A percentile compares a stretch with the other conserved stretches of the same genome.
Conservation (phyloP, 2,113 vertebrate species). For the Plecturocebus donacophilus region DNA sequence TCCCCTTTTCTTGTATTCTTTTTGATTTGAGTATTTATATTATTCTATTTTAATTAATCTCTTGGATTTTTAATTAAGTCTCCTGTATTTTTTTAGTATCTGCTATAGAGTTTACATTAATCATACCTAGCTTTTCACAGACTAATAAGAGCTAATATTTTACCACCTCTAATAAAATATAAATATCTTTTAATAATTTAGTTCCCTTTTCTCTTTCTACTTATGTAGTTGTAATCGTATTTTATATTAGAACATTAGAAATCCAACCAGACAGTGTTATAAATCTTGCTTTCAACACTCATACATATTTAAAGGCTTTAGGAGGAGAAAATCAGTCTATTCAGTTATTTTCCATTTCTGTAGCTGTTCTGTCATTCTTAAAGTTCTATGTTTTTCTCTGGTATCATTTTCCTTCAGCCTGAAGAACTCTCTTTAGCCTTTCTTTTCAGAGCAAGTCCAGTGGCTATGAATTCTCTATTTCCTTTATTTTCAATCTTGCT, state of each 20-base stretch:
- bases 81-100: not conserved
- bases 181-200: not conserved
- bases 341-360: not conserved
- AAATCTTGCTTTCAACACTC: not conserved
- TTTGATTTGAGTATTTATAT: not conserved
- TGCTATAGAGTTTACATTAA: not conserved
- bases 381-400: not conserved
- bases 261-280: not conserved
- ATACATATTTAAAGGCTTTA: not conserved
- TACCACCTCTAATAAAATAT: not conserved
- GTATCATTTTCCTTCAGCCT: not conserved
- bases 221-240: not conserved
- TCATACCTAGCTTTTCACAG: not conserved
- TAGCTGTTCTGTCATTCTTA: not conserved
- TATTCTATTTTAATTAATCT: not conserved
- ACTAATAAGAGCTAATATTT: not conserved
- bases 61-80: not conserved
- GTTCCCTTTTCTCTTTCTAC: not conserved
- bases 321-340: not conserved
- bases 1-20: not conserved
- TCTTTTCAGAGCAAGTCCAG: not conserved
- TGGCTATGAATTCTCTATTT: not conserved
- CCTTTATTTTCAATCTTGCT: not conserved
- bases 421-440: not conserved
- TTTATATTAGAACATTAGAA: not conserved